Conservation (phyloP, 1,140 invertebrate genomes). For the Heterodera carotae region DNA sequence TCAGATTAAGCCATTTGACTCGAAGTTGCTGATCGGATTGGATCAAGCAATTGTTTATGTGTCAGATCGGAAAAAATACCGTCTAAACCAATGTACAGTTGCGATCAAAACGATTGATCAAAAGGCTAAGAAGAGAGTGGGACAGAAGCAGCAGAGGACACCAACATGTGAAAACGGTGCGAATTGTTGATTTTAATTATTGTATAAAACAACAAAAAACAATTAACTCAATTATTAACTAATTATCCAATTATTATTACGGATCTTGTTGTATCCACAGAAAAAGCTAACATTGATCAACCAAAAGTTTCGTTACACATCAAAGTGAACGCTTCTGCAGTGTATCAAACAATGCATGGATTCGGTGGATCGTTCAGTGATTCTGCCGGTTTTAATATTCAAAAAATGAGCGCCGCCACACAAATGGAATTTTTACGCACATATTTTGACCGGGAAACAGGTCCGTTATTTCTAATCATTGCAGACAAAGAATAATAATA, state of each 20-base stretch:
- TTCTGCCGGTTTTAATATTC: slow-evolving; percentile 67
- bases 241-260: too few relatives aligned
- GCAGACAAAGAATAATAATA: background rate
- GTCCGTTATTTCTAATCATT: slow-evolving; percentile 9
- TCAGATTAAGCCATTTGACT: slow-evolving; percentile 19
- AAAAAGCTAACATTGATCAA: too few relatives aligned
- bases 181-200: too few relatives aligned
- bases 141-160: too few relatives aligned
- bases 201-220: too few relatives aligned
- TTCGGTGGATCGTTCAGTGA: slow-evolving; percentile 69
- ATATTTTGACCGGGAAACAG: slow-evolving; percentile 39
- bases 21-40: too few relatives aligned
- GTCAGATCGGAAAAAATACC: background rate
- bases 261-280: too few relatives aligned
- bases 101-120: background rate
- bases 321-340: slow-evolving; percentile 18
- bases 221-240: too few relatives aligned
- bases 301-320: background rate
- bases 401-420: slow-evolving; percentile 22
- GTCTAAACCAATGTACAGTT: background rate
- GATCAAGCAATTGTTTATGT: slow-evolving; percentile 23
- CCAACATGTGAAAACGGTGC: too few relatives aligned
- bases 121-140: background rate
- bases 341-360: slow-evolving; percentile 65
- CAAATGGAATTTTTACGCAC: slow-evolving; percentile 26